phyloP scores from a whole-genome alignment of 2,888 invertebrate genomes.

The Ennomos quercinarius region DNA sequence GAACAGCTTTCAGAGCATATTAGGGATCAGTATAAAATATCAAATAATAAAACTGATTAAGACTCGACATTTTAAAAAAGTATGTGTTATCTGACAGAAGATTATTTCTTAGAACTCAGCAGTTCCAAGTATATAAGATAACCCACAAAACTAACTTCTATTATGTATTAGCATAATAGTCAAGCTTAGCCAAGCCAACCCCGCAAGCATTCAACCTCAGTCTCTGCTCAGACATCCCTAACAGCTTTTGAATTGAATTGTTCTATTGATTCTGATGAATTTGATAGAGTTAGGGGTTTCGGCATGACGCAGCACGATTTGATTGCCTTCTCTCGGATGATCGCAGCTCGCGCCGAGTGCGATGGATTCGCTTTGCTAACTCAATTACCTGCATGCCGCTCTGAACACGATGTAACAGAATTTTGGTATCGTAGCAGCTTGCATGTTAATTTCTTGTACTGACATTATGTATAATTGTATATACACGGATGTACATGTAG shows the following conservation, averaged over 20 bases:
- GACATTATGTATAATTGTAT: no score
- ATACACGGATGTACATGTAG: no score
- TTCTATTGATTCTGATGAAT: constrained; percentile 7
- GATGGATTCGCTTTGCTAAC: constrained; percentile 10
- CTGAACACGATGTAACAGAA: constrained; percentile 6
- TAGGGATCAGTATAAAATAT: no score
- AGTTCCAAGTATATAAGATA: no score
- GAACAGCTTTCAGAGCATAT: neutral
- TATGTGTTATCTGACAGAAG: no score
- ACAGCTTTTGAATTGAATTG: constrained; percentile 1
- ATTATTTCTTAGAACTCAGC: no score
- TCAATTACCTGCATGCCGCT: constrained; percentile 10
- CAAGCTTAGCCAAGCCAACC: no score
- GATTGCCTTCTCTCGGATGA: constrained; percentile 10
- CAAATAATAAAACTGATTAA: no score
- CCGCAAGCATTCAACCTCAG: no score
- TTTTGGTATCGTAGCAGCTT: neutral
- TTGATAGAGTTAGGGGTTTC: neutral
- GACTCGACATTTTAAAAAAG: no score
- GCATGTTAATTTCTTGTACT: neutral
- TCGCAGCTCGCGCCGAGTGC: constrained; percentile 4
- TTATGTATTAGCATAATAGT: no score
- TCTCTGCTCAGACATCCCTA: neutral
- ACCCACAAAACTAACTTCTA: no score
- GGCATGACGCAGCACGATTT: constrained; percentile 7